A percentile compares a stretch with the other conserved stretches of the same genome.
Conservation (phyloP, 2,888 invertebrate genomes). For the Ormia ochracea region DNA sequence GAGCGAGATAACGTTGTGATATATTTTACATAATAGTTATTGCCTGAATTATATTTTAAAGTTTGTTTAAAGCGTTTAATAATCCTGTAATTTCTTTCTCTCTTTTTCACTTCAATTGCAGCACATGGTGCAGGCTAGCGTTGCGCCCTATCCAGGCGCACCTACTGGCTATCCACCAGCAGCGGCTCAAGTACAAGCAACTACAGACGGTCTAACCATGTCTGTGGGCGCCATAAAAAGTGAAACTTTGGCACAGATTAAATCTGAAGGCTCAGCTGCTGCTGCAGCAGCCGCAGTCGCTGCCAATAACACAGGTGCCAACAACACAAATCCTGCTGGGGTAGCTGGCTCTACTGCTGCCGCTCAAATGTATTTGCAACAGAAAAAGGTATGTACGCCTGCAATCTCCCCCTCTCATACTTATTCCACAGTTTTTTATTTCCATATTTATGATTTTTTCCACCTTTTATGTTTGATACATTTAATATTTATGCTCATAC, state of each 20-base stretch:
- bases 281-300: slow-evolving; percentile 66
- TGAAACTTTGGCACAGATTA: slow-evolving; percentile 74
- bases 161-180: slow-evolving; percentile 76
- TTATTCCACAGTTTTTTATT: slow-evolving; percentile 12
- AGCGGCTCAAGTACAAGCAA: slow-evolving; percentile 72
- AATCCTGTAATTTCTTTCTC: slow-evolving; percentile 12
- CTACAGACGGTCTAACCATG: slow-evolving; percentile 75
- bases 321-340: slow-evolving; percentile 57
- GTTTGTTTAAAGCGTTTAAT: background rate
- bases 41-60: background rate
- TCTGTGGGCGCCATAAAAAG: slow-evolving; percentile 73
- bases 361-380: slow-evolving; percentile 74
- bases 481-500: slow-evolving; percentile 27
- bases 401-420: slow-evolving; percentile 26
- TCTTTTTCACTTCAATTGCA: slow-evolving; percentile 64
- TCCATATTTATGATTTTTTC: slow-evolving; percentile 38
- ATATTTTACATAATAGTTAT: no score
- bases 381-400: slow-evolving; percentile 72
- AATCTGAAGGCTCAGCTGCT: slow-evolving; percentile 69
- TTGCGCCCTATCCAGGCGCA: slow-evolving; percentile 75
- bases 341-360: slow-evolving; percentile 66
- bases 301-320: slow-evolving; percentile 60
- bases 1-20: no score
- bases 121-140: slow-evolving; percentile 77
- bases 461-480: slow-evolving; percentile 24